phyloP scores from a whole-genome alignment of 2,113 vertebrate genomes.

The Ardeotis arabs region DNA sequence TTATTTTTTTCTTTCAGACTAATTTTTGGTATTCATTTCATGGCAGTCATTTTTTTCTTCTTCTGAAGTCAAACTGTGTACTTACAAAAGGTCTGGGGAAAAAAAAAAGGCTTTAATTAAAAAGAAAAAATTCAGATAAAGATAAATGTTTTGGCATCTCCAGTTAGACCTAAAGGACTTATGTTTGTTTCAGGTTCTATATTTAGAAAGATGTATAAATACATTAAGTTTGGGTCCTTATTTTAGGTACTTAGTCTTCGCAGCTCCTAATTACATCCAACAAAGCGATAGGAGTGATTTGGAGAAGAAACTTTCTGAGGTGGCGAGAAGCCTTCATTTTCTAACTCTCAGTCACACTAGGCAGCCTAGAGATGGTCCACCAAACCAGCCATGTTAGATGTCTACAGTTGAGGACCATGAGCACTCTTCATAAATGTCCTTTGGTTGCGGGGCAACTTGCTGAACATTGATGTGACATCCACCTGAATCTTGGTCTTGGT shows the following conservation, averaged over 20 bases:
- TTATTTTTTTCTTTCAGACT: background rate
- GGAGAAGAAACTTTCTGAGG: background rate
- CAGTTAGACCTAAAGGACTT: background rate
- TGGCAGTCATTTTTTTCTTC: background rate
- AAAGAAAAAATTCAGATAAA: background rate
- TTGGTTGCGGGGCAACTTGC: background rate
- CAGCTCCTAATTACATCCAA: background rate
- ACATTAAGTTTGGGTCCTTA: background rate
- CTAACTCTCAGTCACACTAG: background rate
- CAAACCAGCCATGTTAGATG: background rate
- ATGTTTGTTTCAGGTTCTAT: background rate
- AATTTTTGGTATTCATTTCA: background rate
- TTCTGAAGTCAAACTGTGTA: background rate
- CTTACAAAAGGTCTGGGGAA: background rate
- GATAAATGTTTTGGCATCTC: background rate
- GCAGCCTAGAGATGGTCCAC: background rate
- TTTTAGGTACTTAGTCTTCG: background rate
- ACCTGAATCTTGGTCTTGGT: background rate
- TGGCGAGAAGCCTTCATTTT: background rate
- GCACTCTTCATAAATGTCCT: background rate
- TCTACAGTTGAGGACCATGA: background rate
- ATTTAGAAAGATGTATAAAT: background rate
- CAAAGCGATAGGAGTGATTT: background rate
- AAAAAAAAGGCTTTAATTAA: background rate
- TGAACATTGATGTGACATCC: background rate